phyloP scores from a whole-genome alignment of 2,797 vertebrate genomes.

The Manis pentadactyla region DNA sequence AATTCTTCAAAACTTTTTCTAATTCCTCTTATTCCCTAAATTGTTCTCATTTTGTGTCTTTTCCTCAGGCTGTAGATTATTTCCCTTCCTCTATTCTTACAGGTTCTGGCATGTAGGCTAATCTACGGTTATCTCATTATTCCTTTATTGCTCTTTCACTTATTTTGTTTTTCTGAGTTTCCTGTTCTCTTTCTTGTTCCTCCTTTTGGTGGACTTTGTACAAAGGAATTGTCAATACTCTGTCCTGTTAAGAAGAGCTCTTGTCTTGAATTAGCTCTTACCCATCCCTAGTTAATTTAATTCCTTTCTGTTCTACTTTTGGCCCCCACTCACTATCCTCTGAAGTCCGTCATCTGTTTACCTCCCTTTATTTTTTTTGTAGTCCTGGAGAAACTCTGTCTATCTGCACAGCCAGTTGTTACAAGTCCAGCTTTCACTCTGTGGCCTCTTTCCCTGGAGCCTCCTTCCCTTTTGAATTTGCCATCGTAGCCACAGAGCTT shows the following conservation, averaged over 20 bases:
- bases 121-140: not conserved
- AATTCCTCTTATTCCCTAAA: not conserved
- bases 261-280: not conserved
- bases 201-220: not conserved
- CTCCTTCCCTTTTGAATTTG: not conserved
- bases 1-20: not conserved
- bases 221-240: not conserved
- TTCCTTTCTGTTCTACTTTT: not conserved
- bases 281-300: not conserved
- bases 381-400: not conserved
- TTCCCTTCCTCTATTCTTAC: not conserved
- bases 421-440: not conserved
- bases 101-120: not conserved
- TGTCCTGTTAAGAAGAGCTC: not conserved
- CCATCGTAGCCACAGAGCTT: not conserved
- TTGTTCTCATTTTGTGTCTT: not conserved
- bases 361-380: not conserved
- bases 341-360: not conserved
- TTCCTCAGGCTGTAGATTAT: not conserved
- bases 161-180: constrained; percentile 15
- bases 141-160: not conserved
- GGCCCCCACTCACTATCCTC: not conserved
- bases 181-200: not conserved
- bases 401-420: not conserved
- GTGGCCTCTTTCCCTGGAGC: not conserved